Percentiles rank a stretch among this genome's conserved stretches.
These are phyloP conservation scores for Tragulus kanchil DNA, from an alignment of 2,113 vertebrate genomes.

Conservation along the genomic window DNA sequence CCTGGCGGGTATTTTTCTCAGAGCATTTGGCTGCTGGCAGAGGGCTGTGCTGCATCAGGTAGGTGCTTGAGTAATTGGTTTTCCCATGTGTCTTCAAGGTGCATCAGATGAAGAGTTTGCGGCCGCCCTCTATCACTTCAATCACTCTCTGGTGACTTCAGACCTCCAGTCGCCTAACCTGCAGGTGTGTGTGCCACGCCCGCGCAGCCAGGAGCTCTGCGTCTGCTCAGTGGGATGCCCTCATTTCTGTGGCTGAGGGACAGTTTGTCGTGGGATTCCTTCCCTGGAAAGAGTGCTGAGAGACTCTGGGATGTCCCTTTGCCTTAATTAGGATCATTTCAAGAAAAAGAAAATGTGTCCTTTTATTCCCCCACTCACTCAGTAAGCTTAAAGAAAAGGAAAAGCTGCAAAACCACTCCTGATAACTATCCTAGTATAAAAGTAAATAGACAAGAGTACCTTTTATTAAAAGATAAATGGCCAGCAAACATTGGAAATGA, in stretches of 20 bases:
- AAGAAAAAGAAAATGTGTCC: background rate
- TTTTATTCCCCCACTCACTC: background rate
- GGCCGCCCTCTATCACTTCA: constrained; percentile 97
- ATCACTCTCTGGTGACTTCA: constrained; percentile 97
- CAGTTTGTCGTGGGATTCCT: background rate
- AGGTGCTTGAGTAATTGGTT: background rate
- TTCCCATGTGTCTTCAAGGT: constrained; percentile 84
- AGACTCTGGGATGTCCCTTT: background rate
- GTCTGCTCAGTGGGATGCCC: fast-evolving
- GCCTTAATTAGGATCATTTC: constrained; percentile 11
- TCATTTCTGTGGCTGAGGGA: background rate
- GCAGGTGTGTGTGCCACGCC: constrained; percentile 89
- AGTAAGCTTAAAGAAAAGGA: constrained; percentile 15
- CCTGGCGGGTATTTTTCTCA: background rate
- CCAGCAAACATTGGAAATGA: background rate
- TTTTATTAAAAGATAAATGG: background rate
- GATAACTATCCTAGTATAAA: background rate
- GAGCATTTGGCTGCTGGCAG: background rate
- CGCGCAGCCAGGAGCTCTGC: fast-evolving
- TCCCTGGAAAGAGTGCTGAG: background rate
- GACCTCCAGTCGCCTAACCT: constrained; percentile 97
- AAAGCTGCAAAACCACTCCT: background rate
- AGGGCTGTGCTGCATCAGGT: fast-evolving
- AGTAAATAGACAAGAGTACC: background rate
- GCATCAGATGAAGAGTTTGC: constrained; percentile 98